Base-by-base conservation (phyloP, 2,888 invertebrate species). In the Rhagophthalmus giganteus region DNA sequence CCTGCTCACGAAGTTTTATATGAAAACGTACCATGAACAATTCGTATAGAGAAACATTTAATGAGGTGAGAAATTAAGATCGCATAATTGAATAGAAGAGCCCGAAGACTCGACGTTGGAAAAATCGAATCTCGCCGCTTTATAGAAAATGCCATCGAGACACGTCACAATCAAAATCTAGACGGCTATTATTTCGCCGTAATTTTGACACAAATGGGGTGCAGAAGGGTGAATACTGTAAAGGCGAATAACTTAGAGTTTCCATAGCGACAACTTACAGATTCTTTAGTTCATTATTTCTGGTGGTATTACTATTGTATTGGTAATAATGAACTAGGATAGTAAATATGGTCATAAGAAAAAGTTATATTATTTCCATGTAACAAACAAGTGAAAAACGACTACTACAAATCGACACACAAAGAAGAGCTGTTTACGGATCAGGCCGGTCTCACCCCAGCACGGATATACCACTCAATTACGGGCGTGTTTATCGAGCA, bases 401-500 rank as follows among this genome's bases (percentile, higher is more conserved):
- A 54, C 55, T 58, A 56, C 56, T 56, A 52, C 55, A 57, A 59
- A 57, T 57, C 59, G 57, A 48, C 54, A 57, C 42, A 50, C 57
- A 52, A 44, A 49, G 48, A 52, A 35, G 32, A 30, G 48, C 52
- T 54, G 56, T 57, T 46, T 58, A 42, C 45, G 49, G 51, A 52
- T 57, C 54, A 52, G 49, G 46, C 54, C 57, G 57, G 42, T 54
- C 53, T 55, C 58, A 55, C 56, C 61, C 59, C 58, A 56, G 59
- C 54, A 58, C 57, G 63, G 61, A 64, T 65, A 64, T 64, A 65
- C 63, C 65, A 64, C 65, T 65, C 65, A 65, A 65, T 65, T 65
- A 65, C 62, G 58, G 62, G 61, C 60, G 62, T 65, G 63, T 64
- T 65, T 65, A 65, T 65, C 62, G 63, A 65, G 61, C 64, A 63